Evolutionary conservation across 2,888 invertebrate genomes (phyloP), one percentile per base, ranked within the genome.

Genomic region (Ephialtes manifestator): DNA sequence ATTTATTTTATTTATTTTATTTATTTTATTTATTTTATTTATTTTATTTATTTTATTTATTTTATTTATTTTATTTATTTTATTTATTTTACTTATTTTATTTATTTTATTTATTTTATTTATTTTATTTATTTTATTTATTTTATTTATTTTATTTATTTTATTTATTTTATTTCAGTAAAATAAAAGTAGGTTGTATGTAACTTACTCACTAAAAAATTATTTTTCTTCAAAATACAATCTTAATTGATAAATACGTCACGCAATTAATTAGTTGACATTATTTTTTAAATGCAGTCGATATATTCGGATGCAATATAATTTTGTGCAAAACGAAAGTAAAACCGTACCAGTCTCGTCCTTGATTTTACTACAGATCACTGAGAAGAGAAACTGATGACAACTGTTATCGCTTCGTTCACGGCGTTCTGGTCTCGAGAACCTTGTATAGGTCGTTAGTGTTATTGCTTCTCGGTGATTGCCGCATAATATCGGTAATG

Each of bases 381-480:
- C 81, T 58, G 63, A 46, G 58, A 55, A 65, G 70, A 39, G 58
- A 82, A 85, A 75, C 65, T 48, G 75, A 53, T 68, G 85, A 85
- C 82, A 82, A 85, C 78, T 70, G 85, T 85, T 85, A 85, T 85
- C 82, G 79, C 58, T 20, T 55, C 70, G 35, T 60, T 78, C 78
- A 39, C 43, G 24, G 51, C 31, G 63, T 18, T 70, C 35, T 35
- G 43, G 55, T 55, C 70, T 65, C 79, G 81, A 81, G 68, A 51
- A 82, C 85, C 78, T 81, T 85, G 67, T 13, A 48, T 67, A 71
- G 55, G 51, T 83, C 75, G 65, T 83, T 74, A 58, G 70, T 60
- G 63, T 65, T 76, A 65, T 51, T 76, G n/a, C 63, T 75, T 65
- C 67, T 53, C 58, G 67, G 60, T 79, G 31, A 71, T 55, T 78